Evolutionary conservation across 1,140 invertebrate genomes (phyloP).

Genomic region (Drosophila guanche): DNA sequence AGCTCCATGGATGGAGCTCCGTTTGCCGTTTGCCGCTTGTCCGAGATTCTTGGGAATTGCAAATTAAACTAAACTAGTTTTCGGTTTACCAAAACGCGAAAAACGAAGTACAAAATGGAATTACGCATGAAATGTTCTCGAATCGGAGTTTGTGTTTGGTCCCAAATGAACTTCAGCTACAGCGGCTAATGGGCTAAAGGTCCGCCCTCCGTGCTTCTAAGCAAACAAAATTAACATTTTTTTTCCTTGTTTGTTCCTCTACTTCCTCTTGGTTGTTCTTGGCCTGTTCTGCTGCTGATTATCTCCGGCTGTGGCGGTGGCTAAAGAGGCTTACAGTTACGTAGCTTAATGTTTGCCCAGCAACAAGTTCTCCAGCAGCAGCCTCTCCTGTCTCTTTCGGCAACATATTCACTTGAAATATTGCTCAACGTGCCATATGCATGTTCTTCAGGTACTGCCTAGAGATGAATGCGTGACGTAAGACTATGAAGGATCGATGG

Average conservation of each 20-base stretch:
- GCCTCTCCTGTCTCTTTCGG: not conserved
- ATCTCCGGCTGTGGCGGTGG: conserved; percentile 24
- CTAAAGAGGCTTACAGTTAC: conserved; percentile 33
- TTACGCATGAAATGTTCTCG: conserved; percentile 32
- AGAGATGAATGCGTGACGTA: too few species aligned
- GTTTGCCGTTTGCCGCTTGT: conserved; percentile 18
- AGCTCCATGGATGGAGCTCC: not conserved
- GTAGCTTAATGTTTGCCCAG: conserved; percentile 18
- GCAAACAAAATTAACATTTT: conserved; percentile 38
- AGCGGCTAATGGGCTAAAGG: conserved; percentile 20
- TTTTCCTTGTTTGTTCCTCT: not conserved
- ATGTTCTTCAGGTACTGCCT: too few species aligned
- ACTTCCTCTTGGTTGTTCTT: not conserved
- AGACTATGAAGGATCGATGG: too few species aligned
- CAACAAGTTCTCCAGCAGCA: conserved; percentile 43
- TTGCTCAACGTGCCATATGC: conserved; percentile 29
- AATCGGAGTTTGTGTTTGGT: conserved; percentile 3
- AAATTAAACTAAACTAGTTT: conserved; percentile 72
- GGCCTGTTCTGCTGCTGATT: conserved; percentile 28
- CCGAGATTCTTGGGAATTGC: conserved; percentile 52
- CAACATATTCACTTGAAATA: conserved; percentile 32
- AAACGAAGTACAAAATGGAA: conserved; percentile 29
- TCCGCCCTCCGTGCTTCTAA: conserved; percentile 12
- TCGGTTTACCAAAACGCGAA: conserved; percentile 39
- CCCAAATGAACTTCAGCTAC: conserved; percentile 10